Base-by-base conservation (phyloP, 2,888 invertebrate species). In the Phytoseiulus persimilis region DNA sequence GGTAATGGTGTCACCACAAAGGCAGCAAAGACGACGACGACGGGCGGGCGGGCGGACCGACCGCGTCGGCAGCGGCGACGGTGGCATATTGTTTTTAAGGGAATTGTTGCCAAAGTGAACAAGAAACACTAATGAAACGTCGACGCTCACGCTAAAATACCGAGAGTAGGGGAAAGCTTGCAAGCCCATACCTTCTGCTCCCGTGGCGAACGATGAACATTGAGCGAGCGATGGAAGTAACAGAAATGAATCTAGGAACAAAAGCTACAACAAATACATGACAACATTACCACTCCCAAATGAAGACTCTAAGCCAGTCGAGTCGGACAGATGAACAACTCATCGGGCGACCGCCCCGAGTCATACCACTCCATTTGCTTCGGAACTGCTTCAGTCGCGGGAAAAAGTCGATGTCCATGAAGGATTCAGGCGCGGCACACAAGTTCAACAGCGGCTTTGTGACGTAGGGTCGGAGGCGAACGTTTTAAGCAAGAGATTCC, bases 51-150 rank as follows among this genome's bases (percentile, higher is more conserved):
- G n/a, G n/a, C n/a, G n/a, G n/a, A n/a, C n/a, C n/a, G n/a, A n/a
- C n/a, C n/a, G 9, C 84, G 31, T 32, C 31, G 9, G 31, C 84
- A 31, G 84, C 87, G 14, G 9, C 33, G 0, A 33, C 87, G 32
- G 87, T 39, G 18, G 33, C 87, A 87, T 87, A 87, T 87, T 87
- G 87, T 87, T 87, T 87, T 87, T 87, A 87, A 87, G 87, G 33
- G 39, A 23, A 87, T 87, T 33, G 65, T 65, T 65, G 87, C 33
- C 87, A 87, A 87, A 87, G 87, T 87, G 87, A 87, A 87, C 65
- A 65, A 65, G 65, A 28, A 65, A 65, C 65, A 65, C 65, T 65
- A 65, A 65, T 65, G 65, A 65, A 65, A 65, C 65, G 5, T 23
- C 28, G 65, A 28, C 11, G 23, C 65, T 14, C 65, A 65, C 65